These are phyloP conservation scores for Rhopilema esculentum DNA, from an alignment of 30 jellyfish, hydroid and myxozoan genomes.

Conservation along the genomic window DNA sequence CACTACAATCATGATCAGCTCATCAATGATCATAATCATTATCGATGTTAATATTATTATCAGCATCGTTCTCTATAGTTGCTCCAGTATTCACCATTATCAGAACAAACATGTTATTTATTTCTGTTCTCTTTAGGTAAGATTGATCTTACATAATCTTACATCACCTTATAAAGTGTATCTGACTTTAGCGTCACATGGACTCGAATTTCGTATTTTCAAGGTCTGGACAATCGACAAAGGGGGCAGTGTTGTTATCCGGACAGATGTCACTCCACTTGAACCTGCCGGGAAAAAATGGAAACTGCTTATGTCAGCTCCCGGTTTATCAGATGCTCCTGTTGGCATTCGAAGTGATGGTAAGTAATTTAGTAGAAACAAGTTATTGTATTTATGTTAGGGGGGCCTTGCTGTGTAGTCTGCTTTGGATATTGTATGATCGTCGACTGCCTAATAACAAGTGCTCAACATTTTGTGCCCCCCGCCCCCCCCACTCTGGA, in stretches of 20 bases:
- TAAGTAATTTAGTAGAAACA: not conserved
- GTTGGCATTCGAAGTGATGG: not conserved
- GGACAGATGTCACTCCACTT: conserved; percentile 79
- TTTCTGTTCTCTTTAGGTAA: no score
- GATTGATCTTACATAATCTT: no score
- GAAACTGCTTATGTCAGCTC: conserved; percentile 61
- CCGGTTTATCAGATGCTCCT: conserved; percentile 43
- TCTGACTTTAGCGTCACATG: no score
- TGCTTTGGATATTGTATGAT: not conserved
- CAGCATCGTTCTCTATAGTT: no score
- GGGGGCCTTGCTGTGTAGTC: no score
- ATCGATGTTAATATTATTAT: no score
- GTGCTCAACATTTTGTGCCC: no score
- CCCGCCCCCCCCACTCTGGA: no score
- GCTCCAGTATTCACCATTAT: no score
- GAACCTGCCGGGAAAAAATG: conserved; percentile 91
- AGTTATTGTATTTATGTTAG: not conserved
- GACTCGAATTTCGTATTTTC: not conserved
- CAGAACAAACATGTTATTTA: no score
- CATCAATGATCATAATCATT: not conserved
- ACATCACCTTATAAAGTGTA: no score
- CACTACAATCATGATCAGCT: not conserved
- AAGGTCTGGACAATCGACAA: conserved; percentile 87
- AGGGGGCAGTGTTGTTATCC: conserved; percentile 62
- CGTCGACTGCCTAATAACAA: no score